These are phyloP conservation scores for Tortricodes alternella DNA, from an alignment of 2,888 invertebrate genomes.

Conservation along the genomic window DNA sequence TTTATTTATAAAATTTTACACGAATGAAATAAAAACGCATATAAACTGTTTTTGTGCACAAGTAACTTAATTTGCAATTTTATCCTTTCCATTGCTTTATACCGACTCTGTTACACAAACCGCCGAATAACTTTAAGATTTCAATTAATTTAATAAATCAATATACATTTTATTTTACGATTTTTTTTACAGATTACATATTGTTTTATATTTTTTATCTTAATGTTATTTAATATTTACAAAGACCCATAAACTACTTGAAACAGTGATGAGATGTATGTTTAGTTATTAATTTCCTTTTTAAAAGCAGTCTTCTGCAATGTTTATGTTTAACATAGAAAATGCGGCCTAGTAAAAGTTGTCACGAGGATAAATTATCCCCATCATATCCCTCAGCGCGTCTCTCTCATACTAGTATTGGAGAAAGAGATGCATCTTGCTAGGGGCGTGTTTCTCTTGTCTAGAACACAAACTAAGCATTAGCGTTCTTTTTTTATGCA, in stretches of 20 bases:
- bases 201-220: constrained; percentile 11
- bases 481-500: too few relatives aligned
- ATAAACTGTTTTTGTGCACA: too few relatives aligned
- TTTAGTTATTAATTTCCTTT: not conserved
- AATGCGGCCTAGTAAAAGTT: too few relatives aligned
- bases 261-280: not conserved
- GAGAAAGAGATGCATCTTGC: too few relatives aligned
- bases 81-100: not conserved
- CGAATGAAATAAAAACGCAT: too few relatives aligned
- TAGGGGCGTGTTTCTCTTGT: too few relatives aligned
- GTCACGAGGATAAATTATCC: too few relatives aligned
- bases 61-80: too few relatives aligned
- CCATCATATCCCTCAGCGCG: too few relatives aligned
- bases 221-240: constrained; percentile 23
- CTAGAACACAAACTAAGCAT: too few relatives aligned
- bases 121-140: constrained; percentile 10
- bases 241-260: not conserved
- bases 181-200: constrained; percentile 13
- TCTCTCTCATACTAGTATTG: too few relatives aligned
- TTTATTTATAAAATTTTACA: too few relatives aligned
- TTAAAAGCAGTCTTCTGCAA: not conserved
- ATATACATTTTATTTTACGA: constrained; percentile 18
- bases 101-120: not conserved
- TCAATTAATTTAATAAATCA: constrained; percentile 11
- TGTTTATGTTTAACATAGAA: not conserved